Base-by-base conservation (phyloP, 2,797 vertebrate species). In the Pangasius krempfi region DNA sequence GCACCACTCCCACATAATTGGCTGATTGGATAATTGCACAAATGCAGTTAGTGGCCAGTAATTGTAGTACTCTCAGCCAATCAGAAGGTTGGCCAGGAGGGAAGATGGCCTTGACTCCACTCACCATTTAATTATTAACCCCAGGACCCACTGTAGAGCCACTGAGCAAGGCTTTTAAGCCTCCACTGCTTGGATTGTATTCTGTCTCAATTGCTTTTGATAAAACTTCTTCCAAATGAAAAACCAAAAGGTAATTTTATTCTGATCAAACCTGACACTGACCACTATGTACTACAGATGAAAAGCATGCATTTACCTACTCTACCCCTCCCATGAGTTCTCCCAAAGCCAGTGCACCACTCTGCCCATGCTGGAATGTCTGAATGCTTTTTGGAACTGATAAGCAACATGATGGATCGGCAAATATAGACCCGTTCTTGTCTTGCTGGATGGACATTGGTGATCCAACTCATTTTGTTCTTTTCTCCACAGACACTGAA, bases 21-120 rank as follows among this genome's bases (percentile, higher is more conserved):
- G 3, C 94, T 96, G 95, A 96, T 96, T 96, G 95, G 94, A 94
- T 95, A 94, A 40, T 25, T 40, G 16, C n/a, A 37, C 3, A 14
- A 40, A 79, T 54, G 16, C 27, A 6, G 18, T 30, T 9, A 30
- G n/a, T 54, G n/a, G 1, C 22, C 81, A 18, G 22, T 8, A 64
- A 64, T 18, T 83, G 13, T 18, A 84, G 81, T 4, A 60, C 52
- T 54, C 50, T 80, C 78, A 80, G n/a, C 27, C 37, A 84, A 84
- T 84, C 82, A 50, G 60, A 68, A 50, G 27, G 3, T 5, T 50
- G 7, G 25, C 13, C 66, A 9, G 12, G 47, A 52, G 44, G 50
- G 20, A 72, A 40, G 84, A 27, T 72, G 14, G 12, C 66, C 66
- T 56, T 18, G 50, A 85, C 84, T 66, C 37, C 13, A n/a, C 25